Evolutionary conservation across 1,140 invertebrate genomes (phyloP), one percentile per base, ranked within the genome.

Genomic region (Frieseomelitta varia): DNA sequence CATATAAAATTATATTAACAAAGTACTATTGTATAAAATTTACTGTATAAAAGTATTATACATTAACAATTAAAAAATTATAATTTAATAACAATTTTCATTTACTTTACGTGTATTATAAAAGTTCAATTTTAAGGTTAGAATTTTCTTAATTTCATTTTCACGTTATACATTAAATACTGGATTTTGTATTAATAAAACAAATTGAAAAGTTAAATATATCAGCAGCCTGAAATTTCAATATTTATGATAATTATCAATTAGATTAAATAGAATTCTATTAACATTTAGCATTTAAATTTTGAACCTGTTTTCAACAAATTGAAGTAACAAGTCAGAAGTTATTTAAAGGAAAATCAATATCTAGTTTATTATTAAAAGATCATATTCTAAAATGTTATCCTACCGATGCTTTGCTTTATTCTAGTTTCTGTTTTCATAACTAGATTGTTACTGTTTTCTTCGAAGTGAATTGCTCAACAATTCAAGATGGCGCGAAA

Each of bases 401-500:
- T 77, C 72, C 65, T 74, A 82, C 80, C 80, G 63, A 4, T 34
- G 76, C 11, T 77, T 77, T 77, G 61, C 47, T 55, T 77, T 56
- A 47, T 27, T 67, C 34, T 82, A 76, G 15, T 76, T 68, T 82
- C 73, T n/a, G 24, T 55, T 67, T 82, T 47, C 71, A 77, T 82
- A 56, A 34, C 30, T 82, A 68, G 17, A 30, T 39, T 24, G 73
- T 68, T n/a, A 68, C 61, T 82, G 30, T 67, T 56, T n/a, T 65
- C 27, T 34, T 21, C 15, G 10, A 34, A 47, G 19, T 17, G 14
- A 82, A 82, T 77, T 53, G 14, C 47, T 51, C 3, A 2, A 53
- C 34, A 68, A 82, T 77, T 47, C 73, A 82, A 82, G 80, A 82
- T 82, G 80, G 80, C 73, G 63, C 73, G 3, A 53, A 55, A 47